Evolutionary conservation across 2,797 vertebrate species (phyloP).

Genomic region (Anguilla marmorata): DNA sequence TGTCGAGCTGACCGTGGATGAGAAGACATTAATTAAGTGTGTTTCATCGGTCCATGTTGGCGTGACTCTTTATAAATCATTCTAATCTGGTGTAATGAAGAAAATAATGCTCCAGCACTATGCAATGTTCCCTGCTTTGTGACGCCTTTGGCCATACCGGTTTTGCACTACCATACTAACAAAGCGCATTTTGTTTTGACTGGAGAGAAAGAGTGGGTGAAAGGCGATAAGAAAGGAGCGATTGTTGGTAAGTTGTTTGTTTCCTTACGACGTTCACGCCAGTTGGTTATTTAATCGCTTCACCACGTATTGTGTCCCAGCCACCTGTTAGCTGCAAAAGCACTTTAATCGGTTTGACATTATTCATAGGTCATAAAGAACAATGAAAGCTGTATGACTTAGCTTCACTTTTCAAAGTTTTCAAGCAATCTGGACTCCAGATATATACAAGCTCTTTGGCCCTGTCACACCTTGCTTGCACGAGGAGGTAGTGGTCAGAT

Average conservation of each 20-base stretch:
- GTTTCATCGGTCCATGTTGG: not conserved
- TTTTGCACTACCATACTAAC: not conserved
- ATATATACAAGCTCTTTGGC: not conserved
- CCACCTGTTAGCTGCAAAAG: not conserved
- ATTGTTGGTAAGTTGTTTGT: not conserved
- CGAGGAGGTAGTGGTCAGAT: not conserved
- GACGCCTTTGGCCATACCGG: not conserved
- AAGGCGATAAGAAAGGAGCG: not conserved
- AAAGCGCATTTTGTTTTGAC: constrained; percentile 5
- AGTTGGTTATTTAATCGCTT: not conserved
- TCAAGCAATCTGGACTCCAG: not conserved
- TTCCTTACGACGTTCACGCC: not conserved
- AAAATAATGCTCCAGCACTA: not conserved
- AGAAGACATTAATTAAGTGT: not conserved
- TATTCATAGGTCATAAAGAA: not conserved
- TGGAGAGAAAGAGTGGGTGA: not conserved
- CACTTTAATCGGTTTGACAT: not conserved
- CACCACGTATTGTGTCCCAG: not conserved
- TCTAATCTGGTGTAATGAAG: not conserved
- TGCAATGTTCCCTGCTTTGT: not conserved
- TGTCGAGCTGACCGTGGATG: not conserved
- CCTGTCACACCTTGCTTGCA: not conserved
- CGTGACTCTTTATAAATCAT: not conserved
- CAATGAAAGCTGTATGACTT: not conserved
- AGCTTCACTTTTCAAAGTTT: too few species aligned